Evolutionary conservation across 1,140 invertebrate genomes (phyloP).

Genomic region (Atta texana): DNA sequence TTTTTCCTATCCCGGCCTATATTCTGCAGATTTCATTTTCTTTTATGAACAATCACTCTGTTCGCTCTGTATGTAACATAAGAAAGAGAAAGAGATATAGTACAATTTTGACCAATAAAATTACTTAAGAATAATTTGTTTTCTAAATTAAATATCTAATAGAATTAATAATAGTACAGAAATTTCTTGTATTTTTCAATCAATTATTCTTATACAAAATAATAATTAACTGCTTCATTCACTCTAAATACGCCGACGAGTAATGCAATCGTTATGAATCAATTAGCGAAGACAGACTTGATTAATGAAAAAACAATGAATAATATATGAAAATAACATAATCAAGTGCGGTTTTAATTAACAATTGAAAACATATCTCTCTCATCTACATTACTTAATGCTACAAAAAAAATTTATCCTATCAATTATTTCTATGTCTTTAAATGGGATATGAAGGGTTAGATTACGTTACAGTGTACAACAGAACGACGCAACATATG

Average conservation of each 20-base stretch:
- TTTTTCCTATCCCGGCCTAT: conserved; percentile 38
- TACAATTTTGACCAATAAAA: conserved; percentile 18
- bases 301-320: not conserved
- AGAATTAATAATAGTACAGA: not conserved
- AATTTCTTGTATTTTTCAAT: conserved; percentile 5
- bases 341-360: not conserved
- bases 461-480: conserved; percentile 3
- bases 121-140: not conserved
- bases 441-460: not conserved
- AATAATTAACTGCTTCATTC: not conserved
- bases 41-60: not conserved
- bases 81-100: not conserved
- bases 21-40: conserved; percentile 44
- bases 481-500: conserved; percentile 52
- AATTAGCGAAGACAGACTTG: not conserved
- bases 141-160: not conserved
- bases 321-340: not conserved
- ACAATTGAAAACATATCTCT: not conserved
- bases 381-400: not conserved
- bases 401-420: not conserved
- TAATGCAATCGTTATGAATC: not conserved
- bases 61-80: not conserved
- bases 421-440: conserved; percentile 9
- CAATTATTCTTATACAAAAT: not conserved
- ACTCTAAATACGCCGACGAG: not conserved